Conservation (phyloP, 2,113 vertebrate species). For the Martes martes region DNA sequence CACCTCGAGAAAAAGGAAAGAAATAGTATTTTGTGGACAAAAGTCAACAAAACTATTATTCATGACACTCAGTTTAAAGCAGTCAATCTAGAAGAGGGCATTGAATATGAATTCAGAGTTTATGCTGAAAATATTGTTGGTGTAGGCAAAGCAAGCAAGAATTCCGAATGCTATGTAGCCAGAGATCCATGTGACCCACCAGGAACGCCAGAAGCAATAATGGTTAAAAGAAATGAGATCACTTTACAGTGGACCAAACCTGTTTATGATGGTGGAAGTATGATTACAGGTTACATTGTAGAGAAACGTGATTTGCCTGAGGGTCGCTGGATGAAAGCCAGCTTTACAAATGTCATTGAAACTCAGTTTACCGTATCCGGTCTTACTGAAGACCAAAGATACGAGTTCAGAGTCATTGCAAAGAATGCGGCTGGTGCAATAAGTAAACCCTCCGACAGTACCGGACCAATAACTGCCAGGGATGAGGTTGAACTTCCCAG, state of each 20-base stretch:
- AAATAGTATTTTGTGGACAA: slow-evolving; percentile 98
- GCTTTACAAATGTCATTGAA: slow-evolving; percentile 97
- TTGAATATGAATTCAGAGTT: slow-evolving; percentile 97
- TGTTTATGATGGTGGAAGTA: slow-evolving; percentile 97
- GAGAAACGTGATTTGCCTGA: slow-evolving; percentile 98
- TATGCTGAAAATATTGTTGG: slow-evolving; percentile 99
- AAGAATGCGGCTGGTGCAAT: slow-evolving; percentile 95
- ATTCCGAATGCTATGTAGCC: slow-evolving; percentile 95
- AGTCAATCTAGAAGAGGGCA: slow-evolving; percentile 93
- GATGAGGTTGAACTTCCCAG: slow-evolving; percentile 94
- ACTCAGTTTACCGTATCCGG: slow-evolving; percentile 96
- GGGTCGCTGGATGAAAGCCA: slow-evolving; percentile 97
- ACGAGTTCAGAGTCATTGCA: slow-evolving; percentile 98
- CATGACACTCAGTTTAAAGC: slow-evolving; percentile 93
- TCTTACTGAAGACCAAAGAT: slow-evolving; percentile 95
- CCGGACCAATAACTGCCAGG: slow-evolving; percentile 94
- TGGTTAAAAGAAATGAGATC: slow-evolving; percentile 93
- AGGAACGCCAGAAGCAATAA: slow-evolving; percentile 92
- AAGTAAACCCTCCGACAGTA: slow-evolving; percentile 97
- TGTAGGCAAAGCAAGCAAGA: slow-evolving; percentile 94
- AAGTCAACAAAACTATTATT: slow-evolving; percentile 95
- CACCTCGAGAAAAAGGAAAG: slow-evolving; percentile 98
- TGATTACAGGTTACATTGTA: slow-evolving; percentile 95
- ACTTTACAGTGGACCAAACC: slow-evolving; percentile 96
- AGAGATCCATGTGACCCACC: slow-evolving; percentile 97